These are phyloP conservation scores for Eleutherodactylus coqui DNA, from an alignment of 2,797 vertebrate species.

Conservation along the genomic window DNA sequence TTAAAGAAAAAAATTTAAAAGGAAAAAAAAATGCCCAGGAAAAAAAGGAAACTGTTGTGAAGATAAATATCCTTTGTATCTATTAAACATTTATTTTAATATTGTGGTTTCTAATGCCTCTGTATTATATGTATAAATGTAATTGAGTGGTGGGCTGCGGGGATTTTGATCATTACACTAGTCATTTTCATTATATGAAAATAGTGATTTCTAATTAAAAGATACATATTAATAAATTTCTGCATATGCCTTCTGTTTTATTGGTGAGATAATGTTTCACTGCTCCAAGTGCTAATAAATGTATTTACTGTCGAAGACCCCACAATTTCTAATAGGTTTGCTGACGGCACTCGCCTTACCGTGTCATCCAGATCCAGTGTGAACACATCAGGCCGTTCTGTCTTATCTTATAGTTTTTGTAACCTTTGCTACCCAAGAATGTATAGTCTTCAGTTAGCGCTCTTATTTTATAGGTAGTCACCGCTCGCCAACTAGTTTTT, in stretches of 20 bases:
- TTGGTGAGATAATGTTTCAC: constrained; percentile 32
- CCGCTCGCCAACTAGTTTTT: too few species aligned
- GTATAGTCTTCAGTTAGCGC: too few species aligned
- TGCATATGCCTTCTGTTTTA: constrained; percentile 85
- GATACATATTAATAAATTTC: constrained; percentile 88
- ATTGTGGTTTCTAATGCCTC: constrained; percentile 90
- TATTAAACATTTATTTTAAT: constrained; percentile 97
- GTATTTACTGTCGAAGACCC: neutral
- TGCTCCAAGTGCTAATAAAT: neutral
- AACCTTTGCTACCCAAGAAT: neutral
- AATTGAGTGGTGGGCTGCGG: constrained; percentile 84
- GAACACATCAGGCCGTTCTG: too few species aligned
- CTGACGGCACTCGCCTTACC: neutral
- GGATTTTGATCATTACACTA: constrained; percentile 85
- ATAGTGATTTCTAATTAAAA: constrained; percentile 95
- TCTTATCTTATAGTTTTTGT: too few species aligned
- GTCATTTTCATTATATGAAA: constrained; percentile 85
- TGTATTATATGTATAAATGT: constrained; percentile 94
- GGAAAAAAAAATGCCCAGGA: constrained; percentile 74
- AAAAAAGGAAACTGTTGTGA: constrained; percentile 76
- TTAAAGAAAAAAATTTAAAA: constrained; percentile 50
- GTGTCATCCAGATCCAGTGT: too few species aligned
- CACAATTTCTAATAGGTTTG: neutral
- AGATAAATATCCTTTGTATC: constrained; percentile 85
- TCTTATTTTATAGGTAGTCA: too few species aligned